phyloP scores from a whole-genome alignment of 2,888 invertebrate species.

The Polia nebulosa region DNA sequence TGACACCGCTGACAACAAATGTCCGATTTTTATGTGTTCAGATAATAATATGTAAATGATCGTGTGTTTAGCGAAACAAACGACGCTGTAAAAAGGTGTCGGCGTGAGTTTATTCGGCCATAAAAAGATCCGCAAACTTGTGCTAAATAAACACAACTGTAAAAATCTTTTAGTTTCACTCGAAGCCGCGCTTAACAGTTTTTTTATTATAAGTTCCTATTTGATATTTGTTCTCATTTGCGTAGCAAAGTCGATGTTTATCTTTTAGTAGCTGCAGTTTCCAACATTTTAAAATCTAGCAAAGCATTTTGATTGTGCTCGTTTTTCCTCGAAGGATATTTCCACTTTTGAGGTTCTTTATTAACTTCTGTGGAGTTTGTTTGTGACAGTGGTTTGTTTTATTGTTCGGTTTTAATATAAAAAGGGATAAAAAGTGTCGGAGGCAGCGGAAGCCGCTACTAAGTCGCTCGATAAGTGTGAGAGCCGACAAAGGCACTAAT shows the following conservation, averaged over 20 bases:
- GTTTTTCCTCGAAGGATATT: conserved; percentile 41
- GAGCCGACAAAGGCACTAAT: conserved; percentile 88
- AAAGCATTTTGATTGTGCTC: conserved; percentile 22
- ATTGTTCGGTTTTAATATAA: conserved; percentile 69
- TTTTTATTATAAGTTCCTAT: conserved; percentile 60
- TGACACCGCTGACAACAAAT: conserved; percentile 68
- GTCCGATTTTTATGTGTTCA: conserved; percentile 73
- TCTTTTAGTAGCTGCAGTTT: conserved; percentile 46
- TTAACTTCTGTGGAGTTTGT: conserved; percentile 57
- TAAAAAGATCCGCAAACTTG: conserved; percentile 68
- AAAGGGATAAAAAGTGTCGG: conserved; percentile 69
- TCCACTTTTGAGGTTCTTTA: conserved; percentile 38
- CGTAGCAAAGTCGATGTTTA: conserved; percentile 49
- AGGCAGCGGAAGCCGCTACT: conserved; percentile 83
- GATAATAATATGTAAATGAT: conserved; percentile 77
- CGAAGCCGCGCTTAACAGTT: conserved; percentile 41
- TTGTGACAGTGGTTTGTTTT: conserved; percentile 66
- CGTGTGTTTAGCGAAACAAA: conserved; percentile 76
- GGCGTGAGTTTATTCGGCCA: conserved; percentile 66
- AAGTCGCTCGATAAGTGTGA: conserved; percentile 79
- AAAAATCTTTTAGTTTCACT: conserved; percentile 67
- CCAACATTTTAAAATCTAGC: conserved; percentile 46
- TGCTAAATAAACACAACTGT: conserved; percentile 66
- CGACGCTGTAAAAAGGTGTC: conserved; percentile 73
- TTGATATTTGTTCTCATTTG: conserved; percentile 52